Percentiles rank a stretch among this genome's conserved stretches.
phyloP scores from a whole-genome alignment of 1,140 invertebrate species.

The Pseudomyrmex flavicornis region DNA sequence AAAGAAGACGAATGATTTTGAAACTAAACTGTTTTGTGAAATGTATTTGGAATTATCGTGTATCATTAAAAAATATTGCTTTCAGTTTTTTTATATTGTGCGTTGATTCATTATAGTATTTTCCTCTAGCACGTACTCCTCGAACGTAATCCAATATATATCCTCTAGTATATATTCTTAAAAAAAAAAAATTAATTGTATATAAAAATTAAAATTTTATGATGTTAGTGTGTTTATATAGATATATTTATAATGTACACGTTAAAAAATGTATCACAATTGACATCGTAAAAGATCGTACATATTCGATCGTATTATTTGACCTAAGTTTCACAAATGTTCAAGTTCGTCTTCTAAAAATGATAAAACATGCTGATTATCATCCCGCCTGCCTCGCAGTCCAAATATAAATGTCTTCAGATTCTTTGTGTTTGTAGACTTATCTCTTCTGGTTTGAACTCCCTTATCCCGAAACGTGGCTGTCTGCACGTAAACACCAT shows the following conservation, averaged over 20 bases:
- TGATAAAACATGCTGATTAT: constrained; percentile 69
- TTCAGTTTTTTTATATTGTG: constrained; percentile 81
- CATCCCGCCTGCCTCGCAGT: constrained; percentile 82
- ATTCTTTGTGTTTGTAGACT: constrained; percentile 84
- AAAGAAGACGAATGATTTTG: constrained; percentile 67
- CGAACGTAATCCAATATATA: background rate
- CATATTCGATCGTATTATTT: background rate
- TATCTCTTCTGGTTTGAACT: constrained; percentile 86
- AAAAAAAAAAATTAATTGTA: too few relatives aligned
- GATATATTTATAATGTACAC: too few relatives aligned
- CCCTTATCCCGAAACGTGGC: constrained; percentile 81
- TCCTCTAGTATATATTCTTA: background rate
- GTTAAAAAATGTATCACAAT: too few relatives aligned
- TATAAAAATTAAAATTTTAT: too few relatives aligned
- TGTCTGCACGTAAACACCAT: constrained; percentile 86
- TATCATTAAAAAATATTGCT: constrained; percentile 82
- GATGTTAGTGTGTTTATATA: too few relatives aligned
- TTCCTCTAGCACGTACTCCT: constrained; percentile 2
- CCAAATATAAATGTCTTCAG: constrained; percentile 86
- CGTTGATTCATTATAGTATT: constrained; percentile 53
- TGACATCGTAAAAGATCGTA: background rate
- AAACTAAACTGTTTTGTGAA: constrained; percentile 72
- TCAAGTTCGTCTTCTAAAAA: constrained; percentile 70
- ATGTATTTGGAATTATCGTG: constrained; percentile 81
- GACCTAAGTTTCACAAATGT: constrained; percentile 55